phyloP scores from a whole-genome alignment of 2,888 invertebrate species.

The Pristionchus mayeri region DNA sequence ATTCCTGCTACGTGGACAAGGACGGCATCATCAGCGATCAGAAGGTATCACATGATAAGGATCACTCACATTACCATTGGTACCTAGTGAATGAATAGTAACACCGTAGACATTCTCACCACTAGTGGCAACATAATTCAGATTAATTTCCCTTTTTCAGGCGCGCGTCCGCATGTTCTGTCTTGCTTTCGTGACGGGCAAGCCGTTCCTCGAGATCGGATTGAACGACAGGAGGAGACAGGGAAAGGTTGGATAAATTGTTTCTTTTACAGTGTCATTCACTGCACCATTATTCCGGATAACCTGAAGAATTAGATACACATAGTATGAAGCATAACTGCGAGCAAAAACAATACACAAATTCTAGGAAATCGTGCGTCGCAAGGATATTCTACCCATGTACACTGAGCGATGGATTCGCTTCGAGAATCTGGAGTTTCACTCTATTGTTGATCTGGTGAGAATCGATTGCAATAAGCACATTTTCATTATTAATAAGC shows the following conservation, averaged over 20 bases:
- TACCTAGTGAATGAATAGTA: too few species aligned
- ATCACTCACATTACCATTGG: too few species aligned
- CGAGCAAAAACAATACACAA: constrained; percentile 77
- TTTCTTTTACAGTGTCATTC: background rate
- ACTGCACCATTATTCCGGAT: background rate
- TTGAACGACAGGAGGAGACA: constrained; percentile 86
- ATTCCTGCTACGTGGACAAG: constrained; percentile 80
- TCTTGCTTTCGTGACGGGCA: constrained; percentile 94
- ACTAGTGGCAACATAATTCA: background rate
- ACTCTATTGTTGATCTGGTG: constrained; percentile 89
- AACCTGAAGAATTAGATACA: background rate
- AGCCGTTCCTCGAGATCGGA: constrained; percentile 96
- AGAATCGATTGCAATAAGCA: background rate
- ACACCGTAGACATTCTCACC: too few species aligned
- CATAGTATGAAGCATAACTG: background rate
- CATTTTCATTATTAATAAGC: background rate
- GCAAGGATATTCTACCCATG: constrained; percentile 96
- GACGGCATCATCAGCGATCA: constrained; percentile 80
- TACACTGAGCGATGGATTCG: constrained; percentile 99
- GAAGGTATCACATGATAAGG: constrained; percentile 76
- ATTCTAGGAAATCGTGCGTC: constrained; percentile 90
- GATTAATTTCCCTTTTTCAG: too few species aligned
- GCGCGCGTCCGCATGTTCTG: constrained; percentile 95
- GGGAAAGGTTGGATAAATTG: constrained; percentile 63
- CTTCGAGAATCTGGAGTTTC: constrained; percentile 93